These are phyloP conservation scores for Candidula unifasciata DNA, from an alignment of 2,888 invertebrate genomes.

Conservation along the genomic window DNA sequence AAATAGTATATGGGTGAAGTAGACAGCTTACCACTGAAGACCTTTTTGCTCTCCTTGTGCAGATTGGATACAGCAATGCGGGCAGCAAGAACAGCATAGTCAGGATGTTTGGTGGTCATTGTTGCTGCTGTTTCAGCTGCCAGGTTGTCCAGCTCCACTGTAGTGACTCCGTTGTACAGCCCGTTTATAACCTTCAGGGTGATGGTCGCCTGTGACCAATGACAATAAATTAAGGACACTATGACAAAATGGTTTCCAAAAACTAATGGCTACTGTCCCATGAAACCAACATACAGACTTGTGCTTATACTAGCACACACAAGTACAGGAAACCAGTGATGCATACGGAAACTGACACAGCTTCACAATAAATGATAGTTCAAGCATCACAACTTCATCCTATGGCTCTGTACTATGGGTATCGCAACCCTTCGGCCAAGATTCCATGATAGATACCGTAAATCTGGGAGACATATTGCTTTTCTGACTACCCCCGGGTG, in stretches of 20 bases:
- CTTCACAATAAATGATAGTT: no score
- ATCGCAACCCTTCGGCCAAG: no score
- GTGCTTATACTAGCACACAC: no score
- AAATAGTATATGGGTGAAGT: no score
- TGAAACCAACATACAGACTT: neutral
- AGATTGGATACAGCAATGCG: constrained; percentile 97
- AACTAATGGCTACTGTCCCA: neutral
- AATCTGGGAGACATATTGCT: no score
- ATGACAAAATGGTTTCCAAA: neutral
- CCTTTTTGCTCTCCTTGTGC: constrained; percentile 98
- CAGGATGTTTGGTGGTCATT: constrained; percentile 97
- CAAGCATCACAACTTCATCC: no score
- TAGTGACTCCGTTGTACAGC: constrained; percentile 96
- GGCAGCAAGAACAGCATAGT: constrained; percentile 87
- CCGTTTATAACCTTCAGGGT: constrained; percentile 92
- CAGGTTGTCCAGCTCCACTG: constrained; percentile 96
- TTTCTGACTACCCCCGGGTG: no score
- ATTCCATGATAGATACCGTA: no score
- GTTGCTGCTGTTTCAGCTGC: constrained; percentile 99
- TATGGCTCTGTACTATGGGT: no score
- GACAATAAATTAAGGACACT: neutral
- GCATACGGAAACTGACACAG: no score
- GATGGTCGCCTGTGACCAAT: constrained; percentile 74
- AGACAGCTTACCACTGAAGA: constrained; percentile 81
- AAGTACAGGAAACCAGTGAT: no score